phyloP scores from a whole-genome alignment of 53 echinoderm and acorn worm genomes.

The Patiria pectinifera region DNA sequence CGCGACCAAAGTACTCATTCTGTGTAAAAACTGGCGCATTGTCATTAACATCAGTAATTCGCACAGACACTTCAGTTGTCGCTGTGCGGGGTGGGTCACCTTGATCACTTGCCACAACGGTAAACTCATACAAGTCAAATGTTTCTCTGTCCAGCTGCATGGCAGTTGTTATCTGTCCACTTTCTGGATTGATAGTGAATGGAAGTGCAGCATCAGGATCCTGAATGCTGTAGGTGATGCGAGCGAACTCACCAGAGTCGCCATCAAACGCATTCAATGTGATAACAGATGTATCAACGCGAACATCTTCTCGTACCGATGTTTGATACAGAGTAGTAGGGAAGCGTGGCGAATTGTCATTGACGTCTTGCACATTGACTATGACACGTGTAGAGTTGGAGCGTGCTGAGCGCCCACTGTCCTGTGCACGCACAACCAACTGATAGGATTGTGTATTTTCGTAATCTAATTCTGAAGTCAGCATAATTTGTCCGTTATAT shows the following conservation, averaged over 20 bases:
- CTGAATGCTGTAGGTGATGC: slow-evolving; percentile 75
- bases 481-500: slow-evolving; percentile 80
- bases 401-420: slow-evolving; percentile 84
- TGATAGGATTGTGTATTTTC: slow-evolving; percentile 76
- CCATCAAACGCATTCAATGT: slow-evolving; percentile 88
- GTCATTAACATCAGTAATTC: slow-evolving; percentile 90
- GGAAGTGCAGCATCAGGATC: slow-evolving; percentile 72
- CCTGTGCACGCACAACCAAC: slow-evolving; percentile 90
- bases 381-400: slow-evolving; percentile 86
- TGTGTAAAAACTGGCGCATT: slow-evolving; percentile 85
- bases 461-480: slow-evolving; percentile 80
- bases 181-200: slow-evolving; percentile 76
- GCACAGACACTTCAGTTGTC: slow-evolving; percentile 75
- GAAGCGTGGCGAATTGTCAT: slow-evolving; percentile 91
- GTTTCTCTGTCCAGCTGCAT: slow-evolving; percentile 79
- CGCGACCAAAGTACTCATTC: slow-evolving; percentile 67
- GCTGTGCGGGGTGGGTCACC: slow-evolving; percentile 77
- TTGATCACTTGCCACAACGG: slow-evolving; percentile 81
- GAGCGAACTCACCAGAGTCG: slow-evolving; percentile 81
- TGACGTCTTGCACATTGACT: slow-evolving; percentile 91
- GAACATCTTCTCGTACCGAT: slow-evolving; percentile 85
- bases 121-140: slow-evolving; percentile 74
- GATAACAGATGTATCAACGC: slow-evolving; percentile 77
- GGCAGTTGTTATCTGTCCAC: slow-evolving; percentile 78
- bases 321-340: slow-evolving; percentile 80